Evolutionary conservation across 2,888 invertebrate genomes (phyloP), one percentile per base, ranked within the genome.

Genomic region (Carcina quercana): DNA sequence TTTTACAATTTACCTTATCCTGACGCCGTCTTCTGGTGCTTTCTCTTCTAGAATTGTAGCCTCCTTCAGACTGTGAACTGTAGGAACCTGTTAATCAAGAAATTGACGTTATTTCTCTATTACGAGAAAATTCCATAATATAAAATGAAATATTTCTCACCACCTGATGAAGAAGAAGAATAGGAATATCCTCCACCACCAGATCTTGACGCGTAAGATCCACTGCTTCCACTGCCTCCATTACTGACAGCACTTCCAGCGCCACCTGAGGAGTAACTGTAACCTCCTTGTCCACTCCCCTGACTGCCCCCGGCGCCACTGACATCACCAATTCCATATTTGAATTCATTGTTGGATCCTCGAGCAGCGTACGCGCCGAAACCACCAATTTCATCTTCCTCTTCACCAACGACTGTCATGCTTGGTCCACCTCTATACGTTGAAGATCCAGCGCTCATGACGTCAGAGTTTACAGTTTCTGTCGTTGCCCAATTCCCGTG

Each of bases 401-500:
- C 75, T 39, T 74, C 79, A 17, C 73, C 78, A 2, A 79, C 74
- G 0, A 73, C 71, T 2, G 78, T 78, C 6, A 72, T 61, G 1
- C 63, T 64, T 8, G 69, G 56, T 3, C 64, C 57, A 13, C 65
- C 68, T 25, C 61, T 51, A 48, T 59, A 80, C 4, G 68, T 69
- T 0, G 60, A 55, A 3, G 84, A 82, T 12, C 71, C 74, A 11
- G 78, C 76, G 30, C 80, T 80, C 48, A 74, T 67, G 8, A 84
- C 51, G 8, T 83, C 75, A 17, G 73, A 54, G 43, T 85, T 84
- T 3, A 85, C 74, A 0, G 79, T 82, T 55, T 85, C 85, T 3
- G 84, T 83, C 1, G 84, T 84, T 1, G 72, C 73, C 74, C 72
- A 82, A 25, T 71, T 61, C 2, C 74, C 68, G 32, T 75, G 79